These are phyloP conservation scores for Muraenolepis orangiensis DNA, from an alignment of 2,797 vertebrate species.

Conservation along the genomic window DNA sequence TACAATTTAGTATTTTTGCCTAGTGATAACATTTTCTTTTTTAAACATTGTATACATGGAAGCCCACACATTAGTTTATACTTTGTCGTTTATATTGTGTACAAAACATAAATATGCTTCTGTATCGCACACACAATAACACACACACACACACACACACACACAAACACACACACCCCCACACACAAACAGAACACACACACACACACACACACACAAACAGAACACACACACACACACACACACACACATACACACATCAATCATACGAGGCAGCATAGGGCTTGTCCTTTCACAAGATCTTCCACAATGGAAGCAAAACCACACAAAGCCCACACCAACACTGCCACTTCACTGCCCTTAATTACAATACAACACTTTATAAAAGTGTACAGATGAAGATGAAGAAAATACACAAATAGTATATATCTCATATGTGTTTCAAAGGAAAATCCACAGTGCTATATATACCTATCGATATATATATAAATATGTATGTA, in stretches of 20 bases:
- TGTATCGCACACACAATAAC: background rate
- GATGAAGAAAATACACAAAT: conserved; percentile 38
- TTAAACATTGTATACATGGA: conserved; percentile 18
- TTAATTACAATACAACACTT: conserved; percentile 48
- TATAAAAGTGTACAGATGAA: conserved; percentile 65
- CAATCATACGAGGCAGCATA: background rate
- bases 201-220: conserved; percentile 11
- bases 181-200: conserved; percentile 1
- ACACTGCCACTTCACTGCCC: conserved; percentile 33
- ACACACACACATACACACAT: conserved; percentile 5
- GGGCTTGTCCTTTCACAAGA: too few relatives aligned
- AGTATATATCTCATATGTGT: conserved; percentile 35
- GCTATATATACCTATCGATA: too few relatives aligned
- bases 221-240: conserved; percentile 10
- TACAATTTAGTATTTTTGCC: conserved; percentile 7
- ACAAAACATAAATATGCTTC: conserved; percentile 43
- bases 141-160: conserved; percentile 7
- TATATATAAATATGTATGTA: too few relatives aligned
- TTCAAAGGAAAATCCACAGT: conserved; percentile 57
- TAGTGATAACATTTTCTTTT: conserved; percentile 51
- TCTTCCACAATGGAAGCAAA: background rate
- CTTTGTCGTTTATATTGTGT: conserved; percentile 40
- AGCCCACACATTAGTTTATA: background rate
- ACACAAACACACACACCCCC: conserved; percentile 5
- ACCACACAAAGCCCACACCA: conserved; percentile 9